A percentile compares a stretch with the other conserved stretches of the same genome.
Conservation (phyloP, 2,113 vertebrate genomes). For the Nothocercus julius region DNA sequence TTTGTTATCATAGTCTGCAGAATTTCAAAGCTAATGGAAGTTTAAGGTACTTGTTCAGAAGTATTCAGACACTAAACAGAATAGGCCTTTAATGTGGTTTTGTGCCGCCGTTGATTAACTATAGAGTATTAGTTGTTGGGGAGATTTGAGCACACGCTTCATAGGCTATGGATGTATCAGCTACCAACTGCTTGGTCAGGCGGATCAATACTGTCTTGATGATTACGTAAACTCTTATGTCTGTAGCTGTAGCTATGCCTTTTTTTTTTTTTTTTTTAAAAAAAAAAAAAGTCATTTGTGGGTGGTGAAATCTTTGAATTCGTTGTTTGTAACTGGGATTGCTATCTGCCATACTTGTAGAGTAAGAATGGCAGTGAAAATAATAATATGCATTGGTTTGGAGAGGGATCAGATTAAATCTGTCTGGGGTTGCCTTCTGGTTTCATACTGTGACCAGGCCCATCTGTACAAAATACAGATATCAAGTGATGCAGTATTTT, state of each 20-base stretch:
- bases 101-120: neutral
- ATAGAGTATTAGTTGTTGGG: neutral
- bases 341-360: neutral
- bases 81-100: neutral
- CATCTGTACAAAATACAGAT: slow-evolving; percentile 9
- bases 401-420: neutral
- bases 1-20: neutral
- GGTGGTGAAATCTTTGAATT: neutral
- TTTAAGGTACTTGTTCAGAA: neutral
- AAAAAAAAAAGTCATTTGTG: no score
- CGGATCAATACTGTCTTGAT: neutral
- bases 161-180: neutral
- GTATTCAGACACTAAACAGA: neutral
- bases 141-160: neutral
- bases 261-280: neutral
- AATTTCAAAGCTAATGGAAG: neutral
- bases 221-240: neutral
- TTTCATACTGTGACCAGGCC: neutral
- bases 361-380: neutral
- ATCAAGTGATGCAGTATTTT: neutral
- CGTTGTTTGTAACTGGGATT: neutral
- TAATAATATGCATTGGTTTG: neutral
- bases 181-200: neutral
- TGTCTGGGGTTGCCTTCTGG: neutral
- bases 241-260: neutral